A percentile compares a stretch with the other conserved stretches of the same genome.
Evolutionary conservation across 1,140 invertebrate genomes (phyloP).

Genomic region (Subanguina moxae): DNA sequence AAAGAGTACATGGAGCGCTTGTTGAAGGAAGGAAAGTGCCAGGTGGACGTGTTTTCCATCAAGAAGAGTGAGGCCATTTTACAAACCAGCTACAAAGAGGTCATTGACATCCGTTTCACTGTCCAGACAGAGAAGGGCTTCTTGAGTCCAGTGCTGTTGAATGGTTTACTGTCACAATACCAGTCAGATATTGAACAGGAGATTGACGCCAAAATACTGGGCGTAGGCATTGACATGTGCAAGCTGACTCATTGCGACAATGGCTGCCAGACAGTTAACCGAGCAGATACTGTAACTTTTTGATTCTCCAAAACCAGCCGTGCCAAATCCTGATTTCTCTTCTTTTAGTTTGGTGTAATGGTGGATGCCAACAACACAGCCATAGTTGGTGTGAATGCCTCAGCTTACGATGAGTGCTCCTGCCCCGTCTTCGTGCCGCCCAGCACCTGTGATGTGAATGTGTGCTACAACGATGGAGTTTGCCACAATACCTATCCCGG

Average conservation of each 20-base stretch:
- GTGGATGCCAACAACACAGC: slow-evolving; percentile 52
- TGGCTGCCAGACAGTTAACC: slow-evolving; percentile 53
- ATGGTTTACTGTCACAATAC: slow-evolving; percentile 47
- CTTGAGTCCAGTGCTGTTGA: slow-evolving; percentile 28
- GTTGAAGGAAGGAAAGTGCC: slow-evolving; percentile 24
- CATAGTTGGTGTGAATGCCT: slow-evolving; percentile 54
- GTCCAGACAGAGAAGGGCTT: slow-evolving; percentile 29
- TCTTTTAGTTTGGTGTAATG: slow-evolving; percentile 46
- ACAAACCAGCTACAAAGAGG: slow-evolving; percentile 9
- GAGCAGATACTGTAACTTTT: slow-evolving; percentile 46
- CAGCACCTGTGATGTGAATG: slow-evolving; percentile 33
- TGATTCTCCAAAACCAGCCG: not conserved
- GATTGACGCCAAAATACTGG: slow-evolving; percentile 43
- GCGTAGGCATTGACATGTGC: slow-evolving; percentile 58
- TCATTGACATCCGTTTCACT: slow-evolving; percentile 51
- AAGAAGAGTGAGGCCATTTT: slow-evolving; percentile 31
- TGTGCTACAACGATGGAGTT: slow-evolving; percentile 55
- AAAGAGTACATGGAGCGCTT: slow-evolving; percentile 28
- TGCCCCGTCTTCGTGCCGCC: slow-evolving; percentile 54
- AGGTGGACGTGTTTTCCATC: slow-evolving; percentile 50
- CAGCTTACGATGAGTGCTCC: slow-evolving; percentile 48
- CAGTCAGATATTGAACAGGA: slow-evolving; percentile 37
- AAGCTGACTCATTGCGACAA: slow-evolving; percentile 56
- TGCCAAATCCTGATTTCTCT: not conserved
- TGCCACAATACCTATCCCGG: slow-evolving; percentile 58